phyloP scores from a whole-genome alignment of 1,140 invertebrate genomes.

The Octopus bimaculoides region DNA sequence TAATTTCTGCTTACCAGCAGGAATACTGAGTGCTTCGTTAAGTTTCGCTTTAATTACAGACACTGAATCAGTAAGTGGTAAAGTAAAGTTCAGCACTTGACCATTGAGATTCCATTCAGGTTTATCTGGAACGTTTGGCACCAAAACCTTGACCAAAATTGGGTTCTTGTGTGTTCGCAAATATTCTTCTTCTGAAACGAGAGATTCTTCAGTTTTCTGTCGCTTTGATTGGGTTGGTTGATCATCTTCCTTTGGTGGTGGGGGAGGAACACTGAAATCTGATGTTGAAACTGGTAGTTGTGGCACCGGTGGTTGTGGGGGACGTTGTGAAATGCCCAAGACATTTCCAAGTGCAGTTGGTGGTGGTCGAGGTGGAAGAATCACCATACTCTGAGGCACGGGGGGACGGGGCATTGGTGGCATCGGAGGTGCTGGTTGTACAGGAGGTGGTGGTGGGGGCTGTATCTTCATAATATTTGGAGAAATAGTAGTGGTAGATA shows the following conservation, averaged over 20 bases:
- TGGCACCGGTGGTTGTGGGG: background rate
- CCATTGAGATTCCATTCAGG: conserved; percentile 96
- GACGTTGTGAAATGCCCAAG: background rate
- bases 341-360: conserved; percentile 1
- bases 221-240: conserved; percentile 76
- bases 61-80: conserved; percentile 79
- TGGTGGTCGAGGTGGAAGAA: conserved; percentile 32
- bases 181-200: conserved; percentile 86
- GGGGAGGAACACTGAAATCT: background rate
- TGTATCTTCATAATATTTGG: conserved; percentile 13
- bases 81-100: conserved; percentile 75
- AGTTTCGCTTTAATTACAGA: conserved; percentile 85
- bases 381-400: conserved; percentile 31
- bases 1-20: conserved; percentile 96
- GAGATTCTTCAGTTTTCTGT: conserved; percentile 83
- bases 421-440: conserved; percentile 21
- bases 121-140: conserved; percentile 82
- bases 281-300: background rate
- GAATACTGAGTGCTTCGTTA: conserved; percentile 86
- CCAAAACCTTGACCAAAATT: conserved; percentile 73
- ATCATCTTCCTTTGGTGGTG: conserved; percentile 68
- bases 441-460: conserved; percentile 27
- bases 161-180: conserved; percentile 69
- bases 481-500: conserved; percentile 18
- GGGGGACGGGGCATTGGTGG: conserved; percentile 27